These are phyloP conservation scores for Agraylea sexmaculata DNA, from an alignment of 1,140 invertebrate genomes.

Conservation along the genomic window DNA sequence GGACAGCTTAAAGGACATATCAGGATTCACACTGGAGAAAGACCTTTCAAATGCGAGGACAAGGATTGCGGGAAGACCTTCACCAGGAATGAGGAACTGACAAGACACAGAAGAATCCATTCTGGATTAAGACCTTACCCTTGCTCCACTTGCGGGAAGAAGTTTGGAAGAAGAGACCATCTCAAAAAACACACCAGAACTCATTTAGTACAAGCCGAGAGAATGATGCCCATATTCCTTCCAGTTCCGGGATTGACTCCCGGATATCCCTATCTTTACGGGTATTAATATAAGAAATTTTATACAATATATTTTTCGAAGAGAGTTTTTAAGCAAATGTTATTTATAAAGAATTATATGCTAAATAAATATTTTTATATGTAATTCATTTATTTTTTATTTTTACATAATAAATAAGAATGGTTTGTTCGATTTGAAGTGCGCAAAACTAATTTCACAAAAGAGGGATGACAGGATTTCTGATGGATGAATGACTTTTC, in stretches of 20 bases:
- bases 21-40: slow-evolving; percentile 83
- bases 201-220: slow-evolving; percentile 43
- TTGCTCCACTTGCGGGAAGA: slow-evolving; percentile 69
- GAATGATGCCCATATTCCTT: slow-evolving; percentile 41
- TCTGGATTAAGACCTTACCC: slow-evolving; percentile 69
- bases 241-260: slow-evolving; percentile 31
- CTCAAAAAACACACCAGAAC: slow-evolving; percentile 72
- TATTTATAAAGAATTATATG: too few relatives aligned
- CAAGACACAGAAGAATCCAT: slow-evolving; percentile 83
- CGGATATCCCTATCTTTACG: slow-evolving; percentile 37
- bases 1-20: slow-evolving; percentile 86
- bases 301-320: too few relatives aligned
- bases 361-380: too few relatives aligned
- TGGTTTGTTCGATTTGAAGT: too few relatives aligned
- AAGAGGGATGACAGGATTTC: too few relatives aligned
- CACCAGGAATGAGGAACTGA: slow-evolving; percentile 86
- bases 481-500: too few relatives aligned
- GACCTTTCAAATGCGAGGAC: slow-evolving; percentile 76
- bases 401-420: too few relatives aligned
- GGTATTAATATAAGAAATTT: slow-evolving; percentile 32
- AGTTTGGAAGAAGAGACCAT: slow-evolving; percentile 82
- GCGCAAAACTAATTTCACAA: too few relatives aligned
- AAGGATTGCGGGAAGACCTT: slow-evolving; percentile 79
- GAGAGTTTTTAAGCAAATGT: too few relatives aligned
- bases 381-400: too few relatives aligned